These are phyloP conservation scores for Orthosia gracilis DNA, from an alignment of 2,888 invertebrate species.

Conservation along the genomic window DNA sequence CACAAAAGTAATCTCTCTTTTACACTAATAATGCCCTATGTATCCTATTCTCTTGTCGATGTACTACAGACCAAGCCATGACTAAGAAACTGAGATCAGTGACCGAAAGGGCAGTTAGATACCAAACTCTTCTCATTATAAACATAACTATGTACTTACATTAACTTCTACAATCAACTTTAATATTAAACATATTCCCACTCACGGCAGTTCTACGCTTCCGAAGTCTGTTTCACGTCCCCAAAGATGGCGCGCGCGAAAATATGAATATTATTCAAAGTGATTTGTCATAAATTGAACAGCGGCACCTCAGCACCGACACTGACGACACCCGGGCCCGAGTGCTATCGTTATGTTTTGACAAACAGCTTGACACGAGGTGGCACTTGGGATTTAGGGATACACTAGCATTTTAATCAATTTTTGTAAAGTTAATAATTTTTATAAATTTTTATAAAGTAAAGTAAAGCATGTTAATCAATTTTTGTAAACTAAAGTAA, in stretches of 20 bases:
- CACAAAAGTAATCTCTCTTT: too few species aligned
- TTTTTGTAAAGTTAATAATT: slow-evolving; percentile 3
- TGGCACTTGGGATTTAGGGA: neutral
- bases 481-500: neutral
- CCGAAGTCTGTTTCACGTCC: slow-evolving; percentile 39
- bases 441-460: neutral
- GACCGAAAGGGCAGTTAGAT: too few species aligned
- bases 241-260: slow-evolving; percentile 60
- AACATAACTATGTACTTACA: neutral
- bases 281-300: slow-evolving; percentile 86
- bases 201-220: slow-evolving; percentile 16
- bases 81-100: too few species aligned
- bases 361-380: slow-evolving; percentile 40
- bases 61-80: too few species aligned
- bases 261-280: slow-evolving; percentile 85
- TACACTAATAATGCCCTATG: too few species aligned
- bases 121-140: neutral
- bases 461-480: neutral
- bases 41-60: too few species aligned
- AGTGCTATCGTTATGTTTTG: slow-evolving; percentile 32
- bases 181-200: neutral
- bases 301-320: slow-evolving; percentile 39
- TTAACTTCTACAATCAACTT: too few species aligned
- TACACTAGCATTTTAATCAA: neutral
- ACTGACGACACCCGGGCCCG: slow-evolving; percentile 1